phyloP scores from a whole-genome alignment of 2,888 invertebrate genomes.

The Altica lythri region DNA sequence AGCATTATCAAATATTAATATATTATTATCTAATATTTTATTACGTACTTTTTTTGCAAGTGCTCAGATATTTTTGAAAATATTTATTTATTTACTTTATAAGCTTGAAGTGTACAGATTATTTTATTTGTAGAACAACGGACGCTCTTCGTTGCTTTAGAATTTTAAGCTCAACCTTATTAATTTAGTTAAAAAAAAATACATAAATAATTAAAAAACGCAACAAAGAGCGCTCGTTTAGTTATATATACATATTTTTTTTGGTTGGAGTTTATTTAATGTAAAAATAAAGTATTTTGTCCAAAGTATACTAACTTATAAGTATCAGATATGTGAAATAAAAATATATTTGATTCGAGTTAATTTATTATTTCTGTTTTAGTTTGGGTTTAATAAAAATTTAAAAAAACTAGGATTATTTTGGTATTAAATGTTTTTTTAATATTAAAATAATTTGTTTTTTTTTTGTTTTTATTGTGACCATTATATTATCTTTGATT shows the following conservation, averaged over 20 bases:
- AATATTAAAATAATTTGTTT: not conserved
- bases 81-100: slow-evolving; percentile 47
- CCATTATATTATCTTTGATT: slow-evolving; percentile 13
- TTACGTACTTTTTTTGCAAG: slow-evolving; percentile 46
- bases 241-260: slow-evolving; percentile 41
- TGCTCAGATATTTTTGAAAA: slow-evolving; percentile 36
- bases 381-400: slow-evolving; percentile 7
- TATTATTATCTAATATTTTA: no score
- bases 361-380: slow-evolving; percentile 18
- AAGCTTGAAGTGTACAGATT: slow-evolving; percentile 46
- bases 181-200: slow-evolving; percentile 32
- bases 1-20: no score
- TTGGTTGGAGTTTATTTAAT: slow-evolving; percentile 51
- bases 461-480: not conserved
- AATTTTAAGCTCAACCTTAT: slow-evolving; percentile 38
- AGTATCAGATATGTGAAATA: slow-evolving; percentile 40
- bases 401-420: slow-evolving; percentile 2
- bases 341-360: slow-evolving; percentile 43
- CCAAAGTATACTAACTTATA: slow-evolving; percentile 52
- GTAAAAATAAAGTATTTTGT: slow-evolving; percentile 46
- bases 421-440: slow-evolving; percentile 1
- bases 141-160: slow-evolving; percentile 43
- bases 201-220: slow-evolving; percentile 9
- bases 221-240: slow-evolving; percentile 48
- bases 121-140: slow-evolving; percentile 41